Evolutionary conservation across 2,888 invertebrate species (phyloP).

Genomic region (Orchesellides sinensis): DNA sequence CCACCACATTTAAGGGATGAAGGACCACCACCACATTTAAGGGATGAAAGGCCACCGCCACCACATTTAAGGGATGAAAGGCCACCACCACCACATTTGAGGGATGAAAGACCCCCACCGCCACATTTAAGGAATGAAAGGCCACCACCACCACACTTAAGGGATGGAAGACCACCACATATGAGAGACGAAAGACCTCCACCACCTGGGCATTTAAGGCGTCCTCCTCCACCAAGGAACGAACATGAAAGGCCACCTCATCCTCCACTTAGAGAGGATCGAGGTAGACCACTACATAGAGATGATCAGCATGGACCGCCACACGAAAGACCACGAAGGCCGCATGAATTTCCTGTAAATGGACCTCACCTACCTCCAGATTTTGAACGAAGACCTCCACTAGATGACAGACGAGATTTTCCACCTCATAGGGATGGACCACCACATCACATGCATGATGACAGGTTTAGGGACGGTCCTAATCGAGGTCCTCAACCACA

Average conservation of each 20-base stretch:
- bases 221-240: background rate
- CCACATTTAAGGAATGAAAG: background rate
- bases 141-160: background rate
- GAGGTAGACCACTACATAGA: background rate
- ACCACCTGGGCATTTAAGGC: background rate
- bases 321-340: background rate
- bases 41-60: background rate
- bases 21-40: background rate
- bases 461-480: slow-evolving; percentile 31
- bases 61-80: background rate
- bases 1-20: background rate
- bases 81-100: background rate
- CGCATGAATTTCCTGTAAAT: slow-evolving; percentile 13
- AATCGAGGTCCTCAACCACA: slow-evolving; percentile 1
- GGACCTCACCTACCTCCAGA: slow-evolving; percentile 33
- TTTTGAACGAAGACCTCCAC: slow-evolving; percentile 25
- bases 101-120: background rate
- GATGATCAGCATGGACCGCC: background rate
- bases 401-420: slow-evolving; percentile 37
- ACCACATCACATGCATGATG: slow-evolving; percentile 1
- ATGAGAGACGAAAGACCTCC: slow-evolving; percentile 11
- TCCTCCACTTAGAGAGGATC: background rate
- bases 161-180: background rate
- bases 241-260: slow-evolving; percentile 16
- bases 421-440: background rate